These are phyloP conservation scores for Sphaeramia orbicularis DNA, from an alignment of 2,797 vertebrate species.

Conservation along the genomic window DNA sequence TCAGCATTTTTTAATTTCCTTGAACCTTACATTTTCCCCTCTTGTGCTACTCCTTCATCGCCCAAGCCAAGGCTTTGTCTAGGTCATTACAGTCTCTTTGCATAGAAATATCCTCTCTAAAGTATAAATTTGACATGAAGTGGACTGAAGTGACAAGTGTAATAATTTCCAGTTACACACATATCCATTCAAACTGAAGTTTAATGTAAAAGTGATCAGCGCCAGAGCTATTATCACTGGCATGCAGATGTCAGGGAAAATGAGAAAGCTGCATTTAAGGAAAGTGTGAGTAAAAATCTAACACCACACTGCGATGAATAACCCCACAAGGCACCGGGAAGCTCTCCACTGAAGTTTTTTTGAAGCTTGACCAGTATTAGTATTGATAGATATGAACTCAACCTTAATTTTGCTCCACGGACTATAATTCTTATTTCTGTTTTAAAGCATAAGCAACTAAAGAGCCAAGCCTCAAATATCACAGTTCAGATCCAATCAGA, in stretches of 20 bases:
- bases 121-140: constrained; percentile 58
- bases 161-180: constrained; percentile 71
- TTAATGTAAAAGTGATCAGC: constrained; percentile 65
- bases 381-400: constrained; percentile 40
- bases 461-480: constrained; percentile 38
- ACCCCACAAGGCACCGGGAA: constrained; percentile 27
- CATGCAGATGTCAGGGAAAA: constrained; percentile 63
- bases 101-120: constrained; percentile 47
- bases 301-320: constrained; percentile 45
- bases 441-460: constrained; percentile 16
- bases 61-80: constrained; percentile 57
- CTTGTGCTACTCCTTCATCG: constrained; percentile 46
- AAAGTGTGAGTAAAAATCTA: constrained; percentile 66
- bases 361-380: constrained; percentile 42
- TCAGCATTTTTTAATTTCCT: constrained; percentile 62
- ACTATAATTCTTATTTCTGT: constrained; percentile 28
- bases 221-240: constrained; percentile 54
- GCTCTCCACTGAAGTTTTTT: constrained; percentile 47
- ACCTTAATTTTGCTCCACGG: constrained; percentile 32
- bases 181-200: constrained; percentile 57
- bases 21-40: constrained; percentile 60
- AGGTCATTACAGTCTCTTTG: constrained; percentile 57
- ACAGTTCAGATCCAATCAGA: constrained; percentile 31
- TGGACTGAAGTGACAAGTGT: constrained; percentile 64
- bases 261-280: constrained; percentile 54